Evolutionary conservation across 2,888 invertebrate genomes (phyloP), one percentile per base, ranked within the genome.

Genomic region (Notodromas monacha): DNA sequence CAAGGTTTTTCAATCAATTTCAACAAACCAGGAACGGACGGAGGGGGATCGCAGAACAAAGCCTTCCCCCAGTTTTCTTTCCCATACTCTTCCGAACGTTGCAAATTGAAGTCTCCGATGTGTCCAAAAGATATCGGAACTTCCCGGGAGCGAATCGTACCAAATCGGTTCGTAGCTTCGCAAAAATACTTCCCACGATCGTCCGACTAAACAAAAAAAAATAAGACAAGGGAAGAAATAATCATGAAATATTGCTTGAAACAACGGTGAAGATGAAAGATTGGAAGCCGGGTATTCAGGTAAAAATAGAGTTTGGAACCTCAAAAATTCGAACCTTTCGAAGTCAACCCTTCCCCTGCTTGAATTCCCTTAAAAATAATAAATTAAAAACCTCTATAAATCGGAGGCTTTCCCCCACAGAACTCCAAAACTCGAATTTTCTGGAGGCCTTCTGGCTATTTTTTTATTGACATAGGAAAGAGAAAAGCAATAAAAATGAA

Each of bases 11-110:
- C 11, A n/a, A 8, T 14, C 14, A 29, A 21, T 21, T 21, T 6
- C 11, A 12, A 33, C 35, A 40, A 42, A 57, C 58, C 58, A 4
- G 84, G 79, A 47, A 69, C 84, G 54, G 73, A 72, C 38, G 72
- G 72, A 1, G 86, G 86, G 10, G 84, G 74, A 54, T 81, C 79
- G 51, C 81, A 84, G 38, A 66, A 70, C 38, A 81, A 63, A 0
- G 73, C 68, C 55, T 79, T 81, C 16, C 81, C 81, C 79, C 79
- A 81, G 49, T 79, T 77, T 47, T 77, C 69, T 40, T 72, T 68
- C 4, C 77, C 79, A 36, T 58, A 58, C 50, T 81, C 81, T 27
- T 63, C 56, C 0, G 77, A 65, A 33, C 81, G 60, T 45, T 74
- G 72, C 37, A 74, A 58, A 50, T 77, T 79, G 42, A 84, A 84